Evolutionary conservation across 2,888 invertebrate species (phyloP).

Genomic region (Mythimna pallens): DNA sequence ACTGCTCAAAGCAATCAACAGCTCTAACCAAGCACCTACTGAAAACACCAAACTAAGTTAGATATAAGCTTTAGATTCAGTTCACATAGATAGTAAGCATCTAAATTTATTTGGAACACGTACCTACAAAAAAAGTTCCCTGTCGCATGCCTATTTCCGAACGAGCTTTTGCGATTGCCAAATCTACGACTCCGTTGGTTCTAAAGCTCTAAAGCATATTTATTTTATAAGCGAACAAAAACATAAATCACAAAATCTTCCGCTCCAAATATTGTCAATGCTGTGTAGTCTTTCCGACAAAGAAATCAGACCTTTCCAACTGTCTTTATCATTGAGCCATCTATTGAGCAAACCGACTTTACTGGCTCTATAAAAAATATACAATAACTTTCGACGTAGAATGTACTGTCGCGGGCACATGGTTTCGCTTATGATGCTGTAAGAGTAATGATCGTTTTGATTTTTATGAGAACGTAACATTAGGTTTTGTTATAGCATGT

Average conservation of each 20-base stretch:
- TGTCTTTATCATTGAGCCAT: conserved; percentile 66
- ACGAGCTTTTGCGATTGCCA: conserved; percentile 36
- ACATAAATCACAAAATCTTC: conserved; percentile 69
- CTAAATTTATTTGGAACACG: conserved; percentile 16
- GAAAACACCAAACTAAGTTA: conserved; percentile 16
- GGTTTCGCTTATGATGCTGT: conserved; percentile 48
- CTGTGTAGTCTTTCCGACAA: conserved; percentile 64
- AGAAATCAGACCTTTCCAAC: conserved; percentile 67
- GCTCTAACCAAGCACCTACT: conserved; percentile 13
- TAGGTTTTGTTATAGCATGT: conserved; percentile 20
- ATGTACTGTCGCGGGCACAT: conserved; percentile 49
- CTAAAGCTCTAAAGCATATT: conserved; percentile 50
- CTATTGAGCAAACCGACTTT: conserved; percentile 69
- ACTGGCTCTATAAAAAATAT: conserved; percentile 68
- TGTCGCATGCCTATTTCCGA: conserved; percentile 37
- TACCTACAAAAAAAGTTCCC: conserved; percentile 15
- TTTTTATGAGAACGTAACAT: conserved; percentile 41
- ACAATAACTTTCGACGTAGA: conserved; percentile 61
- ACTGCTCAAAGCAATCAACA: conserved; percentile 19
- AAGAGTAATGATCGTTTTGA: conserved; percentile 49
- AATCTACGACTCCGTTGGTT: conserved; percentile 36
- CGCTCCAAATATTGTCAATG: conserved; percentile 68
- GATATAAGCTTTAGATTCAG: conserved; percentile 18
- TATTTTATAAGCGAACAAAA: conserved; percentile 64
- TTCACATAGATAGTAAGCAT: conserved; percentile 12